phyloP scores from a whole-genome alignment of 2,113 vertebrate species.

The Cynopterus brachyotis region DNA sequence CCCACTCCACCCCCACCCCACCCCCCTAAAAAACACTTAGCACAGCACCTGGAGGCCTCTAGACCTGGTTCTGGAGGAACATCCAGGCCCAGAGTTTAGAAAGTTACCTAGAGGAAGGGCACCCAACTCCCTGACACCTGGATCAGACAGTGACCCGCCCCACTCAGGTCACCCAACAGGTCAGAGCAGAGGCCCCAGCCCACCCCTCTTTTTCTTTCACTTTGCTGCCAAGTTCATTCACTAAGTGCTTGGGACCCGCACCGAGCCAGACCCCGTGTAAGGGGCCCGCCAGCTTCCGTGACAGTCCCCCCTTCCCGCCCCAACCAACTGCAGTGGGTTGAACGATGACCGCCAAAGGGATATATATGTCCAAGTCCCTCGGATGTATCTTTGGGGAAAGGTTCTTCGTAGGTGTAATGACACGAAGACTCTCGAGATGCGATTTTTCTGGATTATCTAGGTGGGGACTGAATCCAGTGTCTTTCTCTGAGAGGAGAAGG shows the following conservation, averaged over 20 bases:
- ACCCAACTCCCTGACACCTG: background rate
- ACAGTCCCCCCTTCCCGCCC: background rate
- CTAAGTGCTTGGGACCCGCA: too few species aligned
- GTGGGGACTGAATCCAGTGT: background rate
- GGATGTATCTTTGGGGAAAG: background rate
- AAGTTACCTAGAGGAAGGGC: too few species aligned
- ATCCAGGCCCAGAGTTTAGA: background rate
- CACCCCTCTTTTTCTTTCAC: background rate
- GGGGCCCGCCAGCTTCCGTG: accelerated
- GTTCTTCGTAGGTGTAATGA: background rate
- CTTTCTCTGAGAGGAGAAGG: background rate
- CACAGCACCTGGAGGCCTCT: accelerated
- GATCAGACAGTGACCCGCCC: too few species aligned
- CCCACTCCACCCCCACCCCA: too few species aligned
- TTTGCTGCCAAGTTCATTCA: background rate
- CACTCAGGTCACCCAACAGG: background rate
- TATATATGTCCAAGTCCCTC: accelerated
- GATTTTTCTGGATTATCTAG: background rate
- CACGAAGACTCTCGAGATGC: background rate
- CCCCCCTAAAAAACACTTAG: too few species aligned
- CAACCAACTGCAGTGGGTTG: accelerated
- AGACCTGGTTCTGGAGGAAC: background rate
- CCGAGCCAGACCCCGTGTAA: accelerated
- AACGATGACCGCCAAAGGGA: background rate
- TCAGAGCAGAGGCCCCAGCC: background rate